Evolutionary conservation across 2,113 vertebrate species (phyloP).

Genomic region (Brachypteracias leptosomus): DNA sequence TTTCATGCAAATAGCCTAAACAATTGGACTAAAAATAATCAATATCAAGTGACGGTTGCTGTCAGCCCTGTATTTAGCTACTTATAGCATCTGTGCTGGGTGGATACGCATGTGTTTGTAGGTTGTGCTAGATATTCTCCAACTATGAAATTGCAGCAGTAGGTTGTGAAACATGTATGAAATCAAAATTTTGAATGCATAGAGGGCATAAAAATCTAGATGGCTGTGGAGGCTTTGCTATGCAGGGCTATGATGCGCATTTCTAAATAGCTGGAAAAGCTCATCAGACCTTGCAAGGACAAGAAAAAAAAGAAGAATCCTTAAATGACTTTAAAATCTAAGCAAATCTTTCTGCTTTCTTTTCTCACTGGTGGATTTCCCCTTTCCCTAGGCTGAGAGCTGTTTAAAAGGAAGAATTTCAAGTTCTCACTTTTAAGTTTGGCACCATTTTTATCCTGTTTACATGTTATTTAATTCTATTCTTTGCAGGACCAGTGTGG

Average conservation of each 20-base stretch:
- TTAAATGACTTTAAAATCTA: slow-evolving; percentile 41
- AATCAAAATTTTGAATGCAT: slow-evolving; percentile 56
- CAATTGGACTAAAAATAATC: slow-evolving; percentile 23
- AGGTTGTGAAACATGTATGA: slow-evolving; percentile 52
- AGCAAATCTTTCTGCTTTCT: slow-evolving; percentile 25
- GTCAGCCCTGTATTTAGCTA: not conserved
- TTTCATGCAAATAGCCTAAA: not conserved
- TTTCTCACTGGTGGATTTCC: slow-evolving; percentile 4
- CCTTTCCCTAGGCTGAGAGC: not conserved
- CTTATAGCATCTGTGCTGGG: not conserved
- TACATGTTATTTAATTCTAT: slow-evolving; percentile 31
- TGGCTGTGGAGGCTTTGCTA: slow-evolving; percentile 11
- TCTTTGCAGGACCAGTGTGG: not conserved
- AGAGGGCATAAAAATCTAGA: slow-evolving; percentile 10
- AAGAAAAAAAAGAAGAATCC: not conserved
- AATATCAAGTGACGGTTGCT: not conserved
- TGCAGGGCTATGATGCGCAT: slow-evolving; percentile 16
- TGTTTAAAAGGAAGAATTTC: slow-evolving; percentile 15
- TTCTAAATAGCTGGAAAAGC: slow-evolving; percentile 52
- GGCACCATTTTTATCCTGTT: not conserved
- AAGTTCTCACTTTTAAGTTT: slow-evolving; percentile 36
- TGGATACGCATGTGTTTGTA: not conserved
- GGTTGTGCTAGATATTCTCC: not conserved
- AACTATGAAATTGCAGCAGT: slow-evolving; percentile 2
- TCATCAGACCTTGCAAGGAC: slow-evolving; percentile 41